Evolutionary conservation across 2,888 invertebrate genomes (phyloP).

Genomic region (Notodonta dromedarius): DNA sequence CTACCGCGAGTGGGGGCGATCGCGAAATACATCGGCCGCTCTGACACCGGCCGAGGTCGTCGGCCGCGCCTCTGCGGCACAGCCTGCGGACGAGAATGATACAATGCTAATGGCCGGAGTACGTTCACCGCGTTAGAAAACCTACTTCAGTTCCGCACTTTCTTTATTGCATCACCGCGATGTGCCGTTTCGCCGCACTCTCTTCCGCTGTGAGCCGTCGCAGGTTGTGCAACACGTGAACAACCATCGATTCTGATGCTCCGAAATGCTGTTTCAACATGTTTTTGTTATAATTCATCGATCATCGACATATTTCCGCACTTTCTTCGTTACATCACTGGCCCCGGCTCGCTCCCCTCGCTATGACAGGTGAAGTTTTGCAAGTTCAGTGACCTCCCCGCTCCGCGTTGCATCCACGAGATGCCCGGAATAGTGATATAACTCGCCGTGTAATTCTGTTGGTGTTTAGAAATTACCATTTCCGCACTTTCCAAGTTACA

Average conservation of each 20-base stretch:
- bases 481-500: conserved; percentile 82
- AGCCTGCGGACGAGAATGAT: conserved; percentile 69
- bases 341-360: conserved; percentile 57
- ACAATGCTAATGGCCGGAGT: conserved; percentile 76
- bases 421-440: conserved; percentile 73
- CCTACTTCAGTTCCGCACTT: conserved; percentile 82
- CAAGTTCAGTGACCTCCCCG: conserved; percentile 78
- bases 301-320: conserved; percentile 47
- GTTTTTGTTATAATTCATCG: conserved; percentile 45
- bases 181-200: conserved; percentile 78
- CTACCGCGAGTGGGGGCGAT: conserved; percentile 48
- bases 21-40: conserved; percentile 54
- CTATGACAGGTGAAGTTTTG: conserved; percentile 76
- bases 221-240: conserved; percentile 67
- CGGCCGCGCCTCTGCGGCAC: conserved; percentile 59
- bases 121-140: conserved; percentile 82
- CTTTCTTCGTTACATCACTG: conserved; percentile 71
- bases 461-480: conserved; percentile 71
- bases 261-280: conserved; percentile 61
- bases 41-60: conserved; percentile 74
- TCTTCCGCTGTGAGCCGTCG: conserved; percentile 67
- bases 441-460: conserved; percentile 60
- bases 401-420: conserved; percentile 61
- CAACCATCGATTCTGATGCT: conserved; percentile 58
- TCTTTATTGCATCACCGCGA: conserved; percentile 80